A percentile compares a stretch with the other conserved stretches of the same genome.
Evolutionary conservation across 2,797 vertebrate genomes (phyloP).

Genomic region (Enteromius mattozi): DNA sequence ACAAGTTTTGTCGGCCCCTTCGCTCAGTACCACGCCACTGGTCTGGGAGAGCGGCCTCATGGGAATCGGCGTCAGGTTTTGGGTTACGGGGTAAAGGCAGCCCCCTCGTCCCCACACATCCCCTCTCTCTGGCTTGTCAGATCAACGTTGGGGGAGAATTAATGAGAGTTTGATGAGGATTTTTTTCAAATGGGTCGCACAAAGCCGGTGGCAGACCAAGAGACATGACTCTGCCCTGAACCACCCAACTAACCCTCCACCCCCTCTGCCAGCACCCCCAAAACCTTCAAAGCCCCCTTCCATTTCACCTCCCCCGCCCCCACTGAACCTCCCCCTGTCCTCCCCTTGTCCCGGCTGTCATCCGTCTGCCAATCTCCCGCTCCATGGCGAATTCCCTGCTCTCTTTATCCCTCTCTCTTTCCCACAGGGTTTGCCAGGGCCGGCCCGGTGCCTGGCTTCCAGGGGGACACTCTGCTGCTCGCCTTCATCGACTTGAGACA

Average conservation of each 20-base stretch:
- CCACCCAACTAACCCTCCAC: constrained; percentile 77
- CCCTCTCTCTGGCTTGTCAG: constrained; percentile 80
- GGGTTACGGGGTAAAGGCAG: constrained; percentile 83
- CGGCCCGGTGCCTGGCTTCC: constrained; percentile 99
- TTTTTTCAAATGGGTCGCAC: constrained; percentile 81
- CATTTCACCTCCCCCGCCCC: constrained; percentile 56
- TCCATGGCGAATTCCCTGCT: constrained; percentile 91
- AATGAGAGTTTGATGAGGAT: constrained; percentile 93
- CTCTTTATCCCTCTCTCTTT: constrained; percentile 93
- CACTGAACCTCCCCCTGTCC: constrained; percentile 82
- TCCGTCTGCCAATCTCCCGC: constrained; percentile 99
- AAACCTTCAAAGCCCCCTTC: constrained; percentile 79
- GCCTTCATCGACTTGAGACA: constrained; percentile 99
- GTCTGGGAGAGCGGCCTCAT: constrained; percentile 80
- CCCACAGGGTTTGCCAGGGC: constrained; percentile 99
- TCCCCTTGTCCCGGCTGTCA: constrained; percentile 94
- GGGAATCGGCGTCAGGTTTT: constrained; percentile 87
- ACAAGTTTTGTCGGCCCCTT: constrained; percentile 54
- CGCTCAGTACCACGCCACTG: constrained; percentile 64
- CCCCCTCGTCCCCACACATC: constrained; percentile 62
- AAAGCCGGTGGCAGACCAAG: constrained; percentile 85
- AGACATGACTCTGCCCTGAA: constrained; percentile 90
- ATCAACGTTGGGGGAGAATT: constrained; percentile 86
- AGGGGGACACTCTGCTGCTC: constrained; percentile 99
- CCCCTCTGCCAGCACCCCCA: constrained; percentile 56